Conservation (phyloP, 2,113 vertebrate genomes). For the Dromaius novaehollandiae region DNA sequence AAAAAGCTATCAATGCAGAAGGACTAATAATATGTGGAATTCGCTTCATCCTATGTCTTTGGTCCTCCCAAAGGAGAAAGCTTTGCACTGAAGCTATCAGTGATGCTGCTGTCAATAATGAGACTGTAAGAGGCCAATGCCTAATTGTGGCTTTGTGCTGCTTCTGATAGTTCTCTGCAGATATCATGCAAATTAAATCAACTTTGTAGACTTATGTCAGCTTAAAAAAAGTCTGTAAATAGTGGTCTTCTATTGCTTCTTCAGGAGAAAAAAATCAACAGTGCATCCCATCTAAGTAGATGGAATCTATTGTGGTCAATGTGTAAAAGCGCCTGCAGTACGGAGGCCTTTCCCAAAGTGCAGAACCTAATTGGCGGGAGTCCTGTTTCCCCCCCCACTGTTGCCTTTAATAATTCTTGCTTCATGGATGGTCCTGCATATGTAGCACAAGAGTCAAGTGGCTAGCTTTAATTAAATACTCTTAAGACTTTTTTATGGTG, state of each 20-base stretch:
- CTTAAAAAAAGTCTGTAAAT: not conserved
- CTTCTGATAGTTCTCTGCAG: not conserved
- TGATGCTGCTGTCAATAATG: not conserved
- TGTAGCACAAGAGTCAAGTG: not conserved
- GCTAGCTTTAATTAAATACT: not conserved
- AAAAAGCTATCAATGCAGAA: not conserved
- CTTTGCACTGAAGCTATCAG: not conserved
- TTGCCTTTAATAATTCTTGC: not conserved
- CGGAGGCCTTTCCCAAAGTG: not conserved
- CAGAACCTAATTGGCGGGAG: not conserved
- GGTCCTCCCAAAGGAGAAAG: not conserved
- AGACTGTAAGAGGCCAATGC: not conserved
- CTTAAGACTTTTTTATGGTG: not conserved
- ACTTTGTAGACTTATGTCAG: not conserved
- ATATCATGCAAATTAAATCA: not conserved
- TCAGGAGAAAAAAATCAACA: not conserved
- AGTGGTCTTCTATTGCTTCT: not conserved
- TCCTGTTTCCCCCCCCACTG: too few species aligned
- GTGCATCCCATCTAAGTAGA: fast-evolving
- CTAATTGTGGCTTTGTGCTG: not conserved
- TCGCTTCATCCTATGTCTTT: not conserved
- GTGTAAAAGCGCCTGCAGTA: not conserved
- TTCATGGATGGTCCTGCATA: not conserved
- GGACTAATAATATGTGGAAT: not conserved
- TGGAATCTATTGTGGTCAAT: not conserved